These are phyloP conservation scores for Ornithoptera alexandrae DNA, from an alignment of 2,888 invertebrate genomes.

Conservation along the genomic window DNA sequence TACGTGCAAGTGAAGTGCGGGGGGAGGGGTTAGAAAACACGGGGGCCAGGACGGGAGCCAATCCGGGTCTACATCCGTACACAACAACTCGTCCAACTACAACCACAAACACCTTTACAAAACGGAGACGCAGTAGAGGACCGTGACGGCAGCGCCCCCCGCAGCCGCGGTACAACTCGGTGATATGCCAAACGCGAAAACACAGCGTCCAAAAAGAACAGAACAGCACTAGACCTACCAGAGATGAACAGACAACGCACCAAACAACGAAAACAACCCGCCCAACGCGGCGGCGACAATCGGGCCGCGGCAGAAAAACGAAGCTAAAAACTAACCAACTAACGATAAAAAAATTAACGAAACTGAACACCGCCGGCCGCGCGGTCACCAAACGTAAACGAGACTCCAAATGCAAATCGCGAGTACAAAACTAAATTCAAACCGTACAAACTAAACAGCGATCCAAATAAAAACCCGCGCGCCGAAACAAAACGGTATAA, in stretches of 20 bases:
- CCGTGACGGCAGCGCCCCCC: conserved; percentile 49
- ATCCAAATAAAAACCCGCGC: conserved; percentile 56
- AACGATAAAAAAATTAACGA: conserved; percentile 40
- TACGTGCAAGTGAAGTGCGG: conserved; percentile 70
- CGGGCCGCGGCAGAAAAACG: conserved; percentile 55
- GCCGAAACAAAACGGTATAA: conserved; percentile 36
- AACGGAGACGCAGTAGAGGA: conserved; percentile 6
- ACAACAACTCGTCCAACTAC: conserved; percentile 55
- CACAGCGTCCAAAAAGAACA: conserved; percentile 60
- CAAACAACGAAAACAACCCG: conserved; percentile 51
- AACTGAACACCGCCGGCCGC: conserved; percentile 49
- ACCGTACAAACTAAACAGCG: conserved; percentile 47
- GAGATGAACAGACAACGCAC: conserved; percentile 58
- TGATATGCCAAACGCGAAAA: conserved; percentile 68
- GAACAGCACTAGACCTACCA: conserved; percentile 43
- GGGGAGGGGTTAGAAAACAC: conserved; percentile 44
- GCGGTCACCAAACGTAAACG: conserved; percentile 49
- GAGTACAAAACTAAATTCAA: conserved; percentile 52
- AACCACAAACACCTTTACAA: conserved; percentile 51
- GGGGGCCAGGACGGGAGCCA: conserved; percentile 54
- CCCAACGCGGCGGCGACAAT: conserved; percentile 47
- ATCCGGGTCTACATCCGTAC: conserved; percentile 47
- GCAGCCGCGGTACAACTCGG: conserved; percentile 50
- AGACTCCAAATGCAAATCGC: conserved; percentile 56
- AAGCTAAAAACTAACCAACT: conserved; percentile 65